Evolutionary conservation across 2,797 vertebrate genomes (phyloP), one percentile per base, ranked within the genome.

Genomic region (Pelodytes ibericus): DNA sequence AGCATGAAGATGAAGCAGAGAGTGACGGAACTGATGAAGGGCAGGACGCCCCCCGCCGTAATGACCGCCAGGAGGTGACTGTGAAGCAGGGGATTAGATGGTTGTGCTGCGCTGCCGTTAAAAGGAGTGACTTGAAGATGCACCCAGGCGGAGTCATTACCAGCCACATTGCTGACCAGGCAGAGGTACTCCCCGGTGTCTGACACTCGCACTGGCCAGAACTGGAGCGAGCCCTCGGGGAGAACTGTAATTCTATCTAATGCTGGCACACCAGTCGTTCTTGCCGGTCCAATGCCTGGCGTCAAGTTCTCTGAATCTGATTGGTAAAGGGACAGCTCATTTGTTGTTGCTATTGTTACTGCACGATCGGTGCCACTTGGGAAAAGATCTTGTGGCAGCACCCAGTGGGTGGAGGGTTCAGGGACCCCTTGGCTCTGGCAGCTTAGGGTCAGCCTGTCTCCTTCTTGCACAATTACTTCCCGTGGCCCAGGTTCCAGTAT

Each of bases 1-100:
- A 95, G 94, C 82, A 98, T 95, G 81, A 96, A 94, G 60, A 94
- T 86, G 33, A 98, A 97, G 69, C 96, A 98, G 51, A 97, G 90
- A 44, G 89, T 90, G 39, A 97, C 95, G 0, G 95, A 96, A 82
- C 94, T 94, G 63, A 98, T 90, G 80, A 98, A 98, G 2, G 95
- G 95, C 72, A 96, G 89, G 77, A 95, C 93, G 24, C 95, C 96
- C 75, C 96, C 95, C 0, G 93, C 94, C 56, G 94, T 92, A 78
- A 95, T 94, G 26, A 96, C 93, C 44, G 92, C 87, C 56, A 97
- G 86, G 0, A 94, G 94, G 83, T 93, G 93, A 31, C 90, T 88
- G 11, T 96, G 93, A 2, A 93, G 88, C 80, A 92, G 90, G 0
- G 87, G 88, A 79, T 82, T 89, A 82, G 90, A 72, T 84, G 88